Evolutionary conservation across 2,888 invertebrate genomes (phyloP).

Genomic region (Gisinianus flammeolus): DNA sequence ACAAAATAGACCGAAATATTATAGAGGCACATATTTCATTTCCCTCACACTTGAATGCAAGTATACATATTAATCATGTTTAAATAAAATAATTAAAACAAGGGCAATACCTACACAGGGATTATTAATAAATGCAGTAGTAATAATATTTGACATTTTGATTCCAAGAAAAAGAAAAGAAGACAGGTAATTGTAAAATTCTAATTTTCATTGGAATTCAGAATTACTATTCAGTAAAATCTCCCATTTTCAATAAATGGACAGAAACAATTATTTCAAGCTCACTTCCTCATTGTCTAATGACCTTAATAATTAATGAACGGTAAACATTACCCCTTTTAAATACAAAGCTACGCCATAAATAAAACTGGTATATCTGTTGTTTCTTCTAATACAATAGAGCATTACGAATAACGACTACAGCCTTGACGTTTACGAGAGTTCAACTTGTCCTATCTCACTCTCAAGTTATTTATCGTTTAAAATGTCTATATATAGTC

Average conservation of each 20-base stretch:
- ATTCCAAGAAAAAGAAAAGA: background rate
- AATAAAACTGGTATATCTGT: too few relatives aligned
- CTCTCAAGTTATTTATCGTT: too few relatives aligned
- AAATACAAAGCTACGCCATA: too few relatives aligned
- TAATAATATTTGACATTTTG: background rate
- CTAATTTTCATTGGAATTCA: background rate
- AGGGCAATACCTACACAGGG: background rate
- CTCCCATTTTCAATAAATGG: background rate
- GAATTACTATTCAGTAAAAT: background rate
- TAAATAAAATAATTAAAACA: background rate
- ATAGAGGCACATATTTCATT: background rate
- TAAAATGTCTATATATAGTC: too few relatives aligned
- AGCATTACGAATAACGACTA: too few relatives aligned
- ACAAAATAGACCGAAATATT: background rate
- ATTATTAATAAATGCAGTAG: too few relatives aligned
- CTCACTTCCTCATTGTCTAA: background rate
- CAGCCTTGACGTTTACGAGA: too few relatives aligned
- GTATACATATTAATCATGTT: background rate
- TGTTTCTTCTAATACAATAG: too few relatives aligned
- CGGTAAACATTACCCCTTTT: background rate
- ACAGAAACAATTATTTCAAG: background rate
- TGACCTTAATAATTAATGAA: background rate
- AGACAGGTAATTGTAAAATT: background rate
- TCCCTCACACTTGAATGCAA: background rate
- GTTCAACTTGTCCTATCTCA: too few relatives aligned